phyloP scores from a whole-genome alignment of 1,140 invertebrate genomes.

The Anoplolepis gracilipes region DNA sequence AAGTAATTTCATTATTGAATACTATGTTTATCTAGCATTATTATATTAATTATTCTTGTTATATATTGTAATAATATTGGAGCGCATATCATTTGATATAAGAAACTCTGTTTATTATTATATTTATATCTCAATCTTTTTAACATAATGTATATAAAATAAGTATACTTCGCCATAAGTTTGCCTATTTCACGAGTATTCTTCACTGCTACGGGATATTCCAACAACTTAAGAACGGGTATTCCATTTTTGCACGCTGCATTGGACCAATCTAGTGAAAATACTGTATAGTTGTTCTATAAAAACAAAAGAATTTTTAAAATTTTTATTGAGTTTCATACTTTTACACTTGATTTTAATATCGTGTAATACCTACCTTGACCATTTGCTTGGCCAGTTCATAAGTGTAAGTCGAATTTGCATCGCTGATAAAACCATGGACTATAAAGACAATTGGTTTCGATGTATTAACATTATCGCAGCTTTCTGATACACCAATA shows the following conservation, averaged over 20 bases:
- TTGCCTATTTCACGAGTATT: slow-evolving; percentile 40
- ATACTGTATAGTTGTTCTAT: slow-evolving; percentile 28
- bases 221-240: neutral
- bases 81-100: neutral
- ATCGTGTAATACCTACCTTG: slow-evolving; percentile 9
- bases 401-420: neutral
- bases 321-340: neutral
- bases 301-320: neutral
- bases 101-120: neutral
- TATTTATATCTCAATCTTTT: slow-evolving; percentile 1
- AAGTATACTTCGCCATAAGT: slow-evolving; percentile 42
- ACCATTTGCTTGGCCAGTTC: neutral
- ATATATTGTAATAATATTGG: too few species aligned
- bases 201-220: neutral
- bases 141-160: neutral
- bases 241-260: slow-evolving; percentile 23
- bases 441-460: neutral
- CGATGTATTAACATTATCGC: neutral
- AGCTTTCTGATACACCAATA: neutral
- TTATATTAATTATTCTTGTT: neutral
- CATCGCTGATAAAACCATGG: slow-evolving; percentile 49
- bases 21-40: neutral
- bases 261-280: slow-evolving; percentile 40
- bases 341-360: neutral
- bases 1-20: neutral